Conservation (phyloP, 2,797 vertebrate species). For the Petrocephalus schoutedeni region DNA sequence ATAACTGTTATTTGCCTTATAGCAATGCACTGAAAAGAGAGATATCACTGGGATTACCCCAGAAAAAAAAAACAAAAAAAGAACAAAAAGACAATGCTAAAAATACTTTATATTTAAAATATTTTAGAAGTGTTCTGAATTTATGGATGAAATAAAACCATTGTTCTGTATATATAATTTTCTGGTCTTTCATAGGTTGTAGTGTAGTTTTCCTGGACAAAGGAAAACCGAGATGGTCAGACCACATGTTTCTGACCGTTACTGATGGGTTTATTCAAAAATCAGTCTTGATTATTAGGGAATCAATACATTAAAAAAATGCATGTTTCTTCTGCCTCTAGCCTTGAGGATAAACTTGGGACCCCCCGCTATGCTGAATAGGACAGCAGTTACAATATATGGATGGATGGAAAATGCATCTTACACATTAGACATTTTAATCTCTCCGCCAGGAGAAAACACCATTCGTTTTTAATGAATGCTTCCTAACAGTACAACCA, state of each 20-base stretch:
- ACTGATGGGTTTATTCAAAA: background rate
- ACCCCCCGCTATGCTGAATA: background rate
- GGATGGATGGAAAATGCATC: background rate
- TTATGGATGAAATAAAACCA: background rate
- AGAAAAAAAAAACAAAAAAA: background rate
- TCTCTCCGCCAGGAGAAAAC: background rate
- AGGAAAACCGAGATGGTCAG: background rate
- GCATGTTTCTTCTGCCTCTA: background rate
- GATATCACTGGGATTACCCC: background rate
- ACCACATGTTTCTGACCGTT: background rate
- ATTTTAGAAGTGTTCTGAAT: background rate
- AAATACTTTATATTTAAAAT: background rate
- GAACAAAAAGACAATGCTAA: background rate
- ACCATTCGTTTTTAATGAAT: background rate
- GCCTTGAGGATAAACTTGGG: background rate
- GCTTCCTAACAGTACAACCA: background rate
- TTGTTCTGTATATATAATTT: background rate
- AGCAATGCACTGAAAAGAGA: background rate
- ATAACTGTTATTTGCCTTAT: background rate
- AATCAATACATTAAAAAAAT: background rate
- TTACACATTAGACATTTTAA: background rate
- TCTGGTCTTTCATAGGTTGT: background rate
- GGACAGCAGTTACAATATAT: background rate
- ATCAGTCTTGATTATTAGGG: background rate
- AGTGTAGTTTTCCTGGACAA: background rate